These are phyloP conservation scores for Hipparchia semele DNA, from an alignment of 2,888 invertebrate genomes.

Conservation along the genomic window DNA sequence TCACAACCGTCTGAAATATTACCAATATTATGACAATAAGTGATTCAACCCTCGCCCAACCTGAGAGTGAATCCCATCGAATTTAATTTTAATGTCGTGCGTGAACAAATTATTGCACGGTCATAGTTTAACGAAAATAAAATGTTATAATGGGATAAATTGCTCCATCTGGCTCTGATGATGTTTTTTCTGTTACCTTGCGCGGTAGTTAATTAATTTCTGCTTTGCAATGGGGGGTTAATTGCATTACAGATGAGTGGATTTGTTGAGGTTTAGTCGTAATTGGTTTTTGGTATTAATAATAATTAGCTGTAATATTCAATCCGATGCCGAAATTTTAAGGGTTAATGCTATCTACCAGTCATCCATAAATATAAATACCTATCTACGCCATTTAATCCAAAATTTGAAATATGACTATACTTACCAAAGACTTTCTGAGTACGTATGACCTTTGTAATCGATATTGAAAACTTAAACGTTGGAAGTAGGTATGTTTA, in stretches of 20 bases:
- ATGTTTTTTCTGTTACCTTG: conserved; percentile 66
- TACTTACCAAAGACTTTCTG: too few species aligned
- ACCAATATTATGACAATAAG: conserved; percentile 72
- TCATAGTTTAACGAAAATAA: conserved; percentile 73
- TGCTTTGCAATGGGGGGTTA: conserved; percentile 56
- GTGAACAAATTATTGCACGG: conserved; percentile 79
- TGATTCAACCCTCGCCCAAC: conserved; percentile 59
- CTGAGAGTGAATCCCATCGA: conserved; percentile 64
- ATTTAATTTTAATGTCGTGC: conserved; percentile 78
- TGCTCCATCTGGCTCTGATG: conserved; percentile 62
- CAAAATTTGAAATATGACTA: background rate
- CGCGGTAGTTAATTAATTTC: conserved; percentile 73
- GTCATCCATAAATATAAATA: background rate
- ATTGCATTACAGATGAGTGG: conserved; percentile 66
- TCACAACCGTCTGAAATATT: conserved; percentile 64
- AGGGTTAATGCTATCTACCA: conserved; percentile 11
- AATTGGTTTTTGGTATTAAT: conserved; percentile 49
- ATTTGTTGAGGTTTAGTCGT: conserved; percentile 60
- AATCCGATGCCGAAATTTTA: conserved; percentile 24
- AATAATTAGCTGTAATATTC: conserved; percentile 37
- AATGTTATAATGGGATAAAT: conserved; percentile 71
- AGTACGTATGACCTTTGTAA: too few species aligned
- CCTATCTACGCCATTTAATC: background rate
- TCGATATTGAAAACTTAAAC: too few species aligned
- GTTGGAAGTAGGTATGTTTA: too few species aligned